phyloP scores from a whole-genome alignment of 2,113 vertebrate genomes.

The Salvelinus sp. region DNA sequence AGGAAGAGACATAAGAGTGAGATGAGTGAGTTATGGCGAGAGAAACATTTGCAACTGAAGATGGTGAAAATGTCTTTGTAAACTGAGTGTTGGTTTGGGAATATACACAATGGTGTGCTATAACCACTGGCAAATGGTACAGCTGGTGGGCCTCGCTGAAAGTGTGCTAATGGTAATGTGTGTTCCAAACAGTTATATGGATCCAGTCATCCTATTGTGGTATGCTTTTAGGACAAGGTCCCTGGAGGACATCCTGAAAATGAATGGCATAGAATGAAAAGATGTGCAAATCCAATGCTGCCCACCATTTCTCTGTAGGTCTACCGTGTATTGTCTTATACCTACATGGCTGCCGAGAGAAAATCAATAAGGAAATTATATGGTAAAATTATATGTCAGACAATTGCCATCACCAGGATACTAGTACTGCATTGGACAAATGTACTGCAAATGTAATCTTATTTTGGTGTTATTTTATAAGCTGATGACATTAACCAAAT shows the following conservation, averaged over 20 bases:
- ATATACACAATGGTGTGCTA: too few species aligned
- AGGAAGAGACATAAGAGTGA: background rate
- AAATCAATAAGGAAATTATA: constrained; percentile 10
- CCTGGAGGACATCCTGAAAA: constrained; percentile 13
- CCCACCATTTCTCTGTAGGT: background rate
- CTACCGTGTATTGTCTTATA: background rate
- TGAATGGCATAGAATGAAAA: constrained; percentile 7
- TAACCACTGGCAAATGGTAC: too few species aligned
- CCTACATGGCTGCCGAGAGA: constrained; percentile 17
- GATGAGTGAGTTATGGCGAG: background rate
- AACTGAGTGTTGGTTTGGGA: too few species aligned
- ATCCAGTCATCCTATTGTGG: too few species aligned
- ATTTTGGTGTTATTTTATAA: background rate
- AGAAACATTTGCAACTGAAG: constrained; percentile 1
- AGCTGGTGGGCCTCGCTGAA: too few species aligned
- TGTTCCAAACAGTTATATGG: too few species aligned
- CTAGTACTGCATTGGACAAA: background rate
- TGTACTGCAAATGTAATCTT: background rate
- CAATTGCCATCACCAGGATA: constrained; percentile 6
- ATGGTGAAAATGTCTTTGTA: too few species aligned
- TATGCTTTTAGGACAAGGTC: too few species aligned
- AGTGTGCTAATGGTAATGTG: too few species aligned
- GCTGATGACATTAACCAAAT: background rate
- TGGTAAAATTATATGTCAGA: constrained; percentile 9
- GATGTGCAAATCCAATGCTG: background rate